These are phyloP conservation scores for Tangara arthus DNA, from an alignment of 2,797 vertebrate species.

Conservation along the genomic window DNA sequence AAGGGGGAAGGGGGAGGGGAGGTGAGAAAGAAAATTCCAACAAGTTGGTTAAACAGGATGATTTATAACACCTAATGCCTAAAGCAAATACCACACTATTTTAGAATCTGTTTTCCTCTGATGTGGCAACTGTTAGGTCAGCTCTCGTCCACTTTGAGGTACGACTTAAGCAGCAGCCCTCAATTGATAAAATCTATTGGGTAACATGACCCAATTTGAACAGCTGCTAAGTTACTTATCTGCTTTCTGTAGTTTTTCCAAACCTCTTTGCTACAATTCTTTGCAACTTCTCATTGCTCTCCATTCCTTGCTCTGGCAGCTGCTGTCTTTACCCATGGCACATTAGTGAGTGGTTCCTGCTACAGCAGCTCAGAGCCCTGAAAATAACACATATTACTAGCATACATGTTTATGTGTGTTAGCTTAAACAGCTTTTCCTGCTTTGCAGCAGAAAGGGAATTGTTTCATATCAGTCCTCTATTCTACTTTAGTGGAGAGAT, in stretches of 20 bases:
- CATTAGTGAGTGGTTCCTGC: rapidly evolving
- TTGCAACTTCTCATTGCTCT: not conserved
- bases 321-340: rapidly evolving
- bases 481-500: not conserved
- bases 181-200: not conserved
- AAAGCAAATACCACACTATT: slow-evolving; percentile 36
- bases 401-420: not conserved
- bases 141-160: not conserved
- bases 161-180: not conserved
- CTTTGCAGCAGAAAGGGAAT: not conserved
- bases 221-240: not conserved
- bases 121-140: slow-evolving; percentile 11
- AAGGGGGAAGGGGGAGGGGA: too few relatives aligned
- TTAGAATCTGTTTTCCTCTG: not conserved
- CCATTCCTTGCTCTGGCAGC: rapidly evolving
- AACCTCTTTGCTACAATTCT: not conserved
- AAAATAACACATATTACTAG: not conserved
- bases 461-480: not conserved
- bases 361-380: not conserved
- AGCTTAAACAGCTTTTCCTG: not conserved
- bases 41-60: not conserved
- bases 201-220: not conserved
- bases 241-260: not conserved
- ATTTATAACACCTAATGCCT: slow-evolving; percentile 23
- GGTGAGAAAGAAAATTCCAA: not conserved